phyloP scores from a whole-genome alignment of 2,888 invertebrate species.

The Diarsia rubi region DNA sequence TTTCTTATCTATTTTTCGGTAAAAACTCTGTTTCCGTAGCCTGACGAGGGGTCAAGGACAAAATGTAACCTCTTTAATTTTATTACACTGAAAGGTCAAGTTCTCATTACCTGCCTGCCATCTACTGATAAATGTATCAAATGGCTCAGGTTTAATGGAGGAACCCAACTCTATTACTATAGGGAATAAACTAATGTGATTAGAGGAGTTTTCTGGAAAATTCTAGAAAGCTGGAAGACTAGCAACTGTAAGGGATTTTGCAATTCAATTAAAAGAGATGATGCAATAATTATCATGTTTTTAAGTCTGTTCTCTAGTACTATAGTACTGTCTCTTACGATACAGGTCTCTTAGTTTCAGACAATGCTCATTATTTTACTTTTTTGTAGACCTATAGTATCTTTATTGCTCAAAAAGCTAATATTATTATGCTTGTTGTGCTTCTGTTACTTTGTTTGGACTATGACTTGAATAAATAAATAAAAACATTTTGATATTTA shows the following conservation, averaged over 20 bases:
- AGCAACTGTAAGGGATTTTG: not conserved
- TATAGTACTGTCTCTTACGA: not conserved
- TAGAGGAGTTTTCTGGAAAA: not conserved
- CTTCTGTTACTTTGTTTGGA: not conserved
- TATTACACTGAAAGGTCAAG: conserved; percentile 73
- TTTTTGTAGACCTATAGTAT: not conserved
- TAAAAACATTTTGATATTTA: no score
- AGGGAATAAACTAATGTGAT: conserved; percentile 1
- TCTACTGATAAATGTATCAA: conserved; percentile 38
- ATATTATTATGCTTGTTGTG: not conserved
- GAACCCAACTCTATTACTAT: conserved; percentile 1
- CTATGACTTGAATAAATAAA: not conserved
- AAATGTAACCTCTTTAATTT: conserved; percentile 59
- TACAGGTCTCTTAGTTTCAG: not conserved
- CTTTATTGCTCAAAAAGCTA: not conserved
- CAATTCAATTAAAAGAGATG: not conserved
- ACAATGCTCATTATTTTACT: not conserved
- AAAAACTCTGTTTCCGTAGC: conserved; percentile 43
- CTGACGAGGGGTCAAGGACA: conserved; percentile 51
- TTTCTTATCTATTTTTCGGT: conserved; percentile 47
- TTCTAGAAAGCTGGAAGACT: not conserved
- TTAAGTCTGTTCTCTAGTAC: not conserved
- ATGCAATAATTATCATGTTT: not conserved
- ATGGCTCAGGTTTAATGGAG: conserved; percentile 30
- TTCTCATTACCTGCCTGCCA: conserved; percentile 58